Percentiles rank a stretch among this genome's conserved stretches.
phyloP scores from a whole-genome alignment of 2,797 vertebrate species.

The Todus mexicanus region DNA sequence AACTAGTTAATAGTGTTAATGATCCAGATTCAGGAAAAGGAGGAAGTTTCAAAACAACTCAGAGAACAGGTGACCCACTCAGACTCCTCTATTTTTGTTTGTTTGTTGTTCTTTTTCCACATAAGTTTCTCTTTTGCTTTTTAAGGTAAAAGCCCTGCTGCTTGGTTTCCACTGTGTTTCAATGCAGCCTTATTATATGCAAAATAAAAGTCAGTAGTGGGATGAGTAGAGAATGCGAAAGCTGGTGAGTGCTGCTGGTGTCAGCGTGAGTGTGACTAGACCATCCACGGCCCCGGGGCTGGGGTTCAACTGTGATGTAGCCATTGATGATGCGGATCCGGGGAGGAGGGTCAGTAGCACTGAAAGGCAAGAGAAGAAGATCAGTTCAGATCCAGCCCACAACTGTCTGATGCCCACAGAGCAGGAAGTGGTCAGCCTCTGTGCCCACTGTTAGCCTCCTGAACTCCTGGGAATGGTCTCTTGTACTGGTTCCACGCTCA shows the following conservation, averaged over 20 bases:
- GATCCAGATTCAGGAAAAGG: slow-evolving; percentile 61
- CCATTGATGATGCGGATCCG: slow-evolving; percentile 82
- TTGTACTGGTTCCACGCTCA: neutral
- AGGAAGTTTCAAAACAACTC: neutral
- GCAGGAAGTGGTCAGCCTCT: neutral
- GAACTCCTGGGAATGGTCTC: neutral
- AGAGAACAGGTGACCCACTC: neutral
- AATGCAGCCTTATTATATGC: neutral
- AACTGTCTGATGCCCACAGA: neutral
- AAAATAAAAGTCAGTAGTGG: slow-evolving; percentile 31
- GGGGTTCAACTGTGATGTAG: slow-evolving; percentile 78
- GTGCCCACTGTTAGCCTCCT: neutral
- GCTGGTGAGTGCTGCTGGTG: neutral
- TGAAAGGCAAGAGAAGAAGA: slow-evolving; percentile 33
- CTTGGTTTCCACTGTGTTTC: neutral
- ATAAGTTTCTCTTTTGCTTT: neutral
- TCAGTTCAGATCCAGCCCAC: neutral
- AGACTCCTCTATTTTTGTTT: neutral
- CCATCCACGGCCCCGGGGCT: slow-evolving; percentile 32
- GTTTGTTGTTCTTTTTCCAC: neutral
- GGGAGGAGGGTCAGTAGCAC: slow-evolving; percentile 73
- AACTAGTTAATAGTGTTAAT: slow-evolving; percentile 37
- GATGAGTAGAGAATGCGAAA: slow-evolving; percentile 8
- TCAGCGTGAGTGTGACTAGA: slow-evolving; percentile 51
- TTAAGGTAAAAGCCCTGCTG: neutral